phyloP scores from a whole-genome alignment of 2,888 invertebrate species.

The Miltochrista miniata region DNA sequence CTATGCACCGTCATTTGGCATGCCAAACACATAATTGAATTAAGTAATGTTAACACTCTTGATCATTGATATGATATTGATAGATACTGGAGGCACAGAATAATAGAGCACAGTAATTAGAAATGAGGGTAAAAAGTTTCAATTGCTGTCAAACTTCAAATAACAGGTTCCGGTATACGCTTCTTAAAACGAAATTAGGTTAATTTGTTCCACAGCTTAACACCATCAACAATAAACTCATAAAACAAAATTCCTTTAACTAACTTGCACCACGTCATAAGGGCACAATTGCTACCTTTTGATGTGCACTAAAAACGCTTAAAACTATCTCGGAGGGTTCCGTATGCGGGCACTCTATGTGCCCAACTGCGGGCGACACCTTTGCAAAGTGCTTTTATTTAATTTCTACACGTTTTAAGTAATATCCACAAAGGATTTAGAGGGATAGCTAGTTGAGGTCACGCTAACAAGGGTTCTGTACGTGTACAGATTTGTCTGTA shows the following conservation, averaged over 20 bases:
- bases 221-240: slow-evolving; percentile 6
- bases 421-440: slow-evolving; percentile 51
- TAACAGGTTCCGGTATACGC: too few relatives aligned
- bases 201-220: neutral
- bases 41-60: too few relatives aligned
- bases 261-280: slow-evolving; percentile 18
- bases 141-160: too few relatives aligned
- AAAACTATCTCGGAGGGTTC: slow-evolving; percentile 43
- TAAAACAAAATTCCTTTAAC: slow-evolving; percentile 30
- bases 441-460: slow-evolving; percentile 54
- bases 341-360: slow-evolving; percentile 49
- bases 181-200: neutral
- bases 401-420: slow-evolving; percentile 69
- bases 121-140: too few relatives aligned
- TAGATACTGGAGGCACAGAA: too few relatives aligned
- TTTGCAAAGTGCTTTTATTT: slow-evolving; percentile 74
- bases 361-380: slow-evolving; percentile 68
- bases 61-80: too few relatives aligned
- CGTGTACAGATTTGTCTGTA: slow-evolving; percentile 15
- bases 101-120: too few relatives aligned
- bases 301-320: slow-evolving; percentile 46
- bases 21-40: too few relatives aligned
- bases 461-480: slow-evolving; percentile 18
- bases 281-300: slow-evolving; percentile 49
- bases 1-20: too few relatives aligned